Base-by-base conservation (phyloP, 2,888 invertebrate genomes). In the Spodoptera exigua region DNA sequence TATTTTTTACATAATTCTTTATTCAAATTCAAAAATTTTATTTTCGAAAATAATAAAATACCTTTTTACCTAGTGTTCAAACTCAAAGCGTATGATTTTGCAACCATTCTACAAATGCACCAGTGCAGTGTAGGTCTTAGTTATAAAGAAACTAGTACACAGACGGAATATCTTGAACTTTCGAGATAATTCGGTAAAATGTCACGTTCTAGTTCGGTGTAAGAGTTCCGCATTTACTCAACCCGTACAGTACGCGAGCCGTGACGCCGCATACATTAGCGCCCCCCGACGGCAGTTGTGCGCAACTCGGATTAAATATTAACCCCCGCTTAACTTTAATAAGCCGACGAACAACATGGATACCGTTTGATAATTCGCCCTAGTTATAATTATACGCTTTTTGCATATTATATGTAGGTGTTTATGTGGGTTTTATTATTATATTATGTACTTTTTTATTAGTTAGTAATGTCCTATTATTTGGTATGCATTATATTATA, bases 181-280 rank as follows among this genome's bases (percentile, higher is more conserved):
- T 27, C 1, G 7, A 27, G 9, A 13, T 12, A 40, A 12, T 40
- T 47, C 37, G 53, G 44, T 59, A 27, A 27, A 32, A 0, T 13
- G 18, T 40, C 14, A 44, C 7, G 5, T 61, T 73, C 62, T 74
- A 52, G 5, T 55, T 10, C 58, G 59, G 79, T 76, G 77, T 76
- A 49, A 80, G 47, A 3, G 3, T 11, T 10, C 69, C 65, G 43
- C 67, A 70, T 74, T 80, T 78, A 80, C 74, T 74, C 76, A 71
- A 75, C 76, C 78, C 70, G 68, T 67, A 66, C 61, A 60, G 67
- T 43, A 61, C 69, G 79, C 69, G 71, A 69, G 68, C 62, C 86
- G 83, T 86, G 87, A 76, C 76, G 64, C 64, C 79, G 86, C 86
- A 87, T 85, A 84, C 83, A 86, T 86, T 86, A 85, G 69, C 78